Evolutionary conservation across 2,113 vertebrate species (phyloP), one percentile per base, ranked within the genome.

Genomic region (Oncorhynchus nerka): DNA sequence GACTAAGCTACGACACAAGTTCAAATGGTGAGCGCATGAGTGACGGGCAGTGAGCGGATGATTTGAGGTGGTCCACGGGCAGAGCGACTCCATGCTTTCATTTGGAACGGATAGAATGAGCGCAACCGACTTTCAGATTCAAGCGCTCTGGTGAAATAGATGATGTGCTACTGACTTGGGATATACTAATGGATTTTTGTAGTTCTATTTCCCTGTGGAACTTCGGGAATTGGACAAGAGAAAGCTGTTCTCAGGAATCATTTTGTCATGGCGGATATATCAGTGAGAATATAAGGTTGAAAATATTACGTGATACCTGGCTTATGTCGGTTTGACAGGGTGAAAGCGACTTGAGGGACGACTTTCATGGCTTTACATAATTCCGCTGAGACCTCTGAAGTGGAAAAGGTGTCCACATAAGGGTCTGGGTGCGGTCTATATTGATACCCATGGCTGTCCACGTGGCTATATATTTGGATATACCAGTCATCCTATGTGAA

Each of bases 401-500:
- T 91, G 71, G 81, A 90, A 34, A 90, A 92, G 88, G 89, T 77
- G 55, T 87, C 93, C 80, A 90, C 92, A 94, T 78, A 83, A 94
- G 90, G 95, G 94, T 81, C 84, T 94, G 59, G 90, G 90, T 70
- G 91, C 91, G 24, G 87, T 95, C 75, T 92, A 93, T 79, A 79
- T 94, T 89, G 95, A 95, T 80, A 92, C 94, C 26, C 94, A 95
- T 74, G 93, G 93, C 78, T 16, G 2, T 51, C 49, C 49, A 51
- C 49, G 16, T 51, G 49, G 49, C 49, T 51, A 16, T 51, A 92
- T 95, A 79, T 93, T 95, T 87, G 95, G 95, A 79, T 94, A 94
- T 88, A 95, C 94, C 74, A 94, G 92, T 79, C 94, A 96, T 77
- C 93, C 95, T 76, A 81, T 94, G 87, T 87, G 93, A 78, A 89